Evolutionary conservation across 2,797 vertebrate species (phyloP), one percentile per base, ranked within the genome.

Genomic region (Cygnus olor): DNA sequence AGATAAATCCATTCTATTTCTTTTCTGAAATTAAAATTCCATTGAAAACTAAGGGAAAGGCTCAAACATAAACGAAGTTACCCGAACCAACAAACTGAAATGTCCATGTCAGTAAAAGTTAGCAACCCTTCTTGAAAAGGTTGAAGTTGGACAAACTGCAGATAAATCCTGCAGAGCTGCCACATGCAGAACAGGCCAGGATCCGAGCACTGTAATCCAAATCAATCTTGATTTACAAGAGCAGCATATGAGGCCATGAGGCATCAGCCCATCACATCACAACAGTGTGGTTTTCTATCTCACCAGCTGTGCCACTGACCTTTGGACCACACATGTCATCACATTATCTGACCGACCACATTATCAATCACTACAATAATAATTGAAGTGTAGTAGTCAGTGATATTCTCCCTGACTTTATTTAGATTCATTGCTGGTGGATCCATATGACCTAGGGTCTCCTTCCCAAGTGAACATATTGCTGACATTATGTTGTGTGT

Each of bases 141-240:
- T 40, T 88, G 61, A 80, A 82, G 63, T 10, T 54, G 82, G 58
- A 82, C 64, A 91, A 95, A 64, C 57, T 82, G 63, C 64, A 90
- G 60, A 71, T 53, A 65, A 88, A 56, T 68, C 65, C 68, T 61
- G 36, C 64, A 94, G 71, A 64, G 9, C 27, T 80, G 44, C 44
- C 30, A 25, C 49, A 80, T 40, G 21, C 57, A 90, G 78, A 42
- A 86, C 32, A 54, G 36, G 18, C 57, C 25, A 80, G 77, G 38
- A 86, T 25, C 60, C 54, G 78, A 58, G 57, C 64, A 82, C 56
- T 40, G 80, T 65, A 93, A 80, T 71, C 68, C 57, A 82, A 57
- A 94, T 95, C 51, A 82, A 88, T 93, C 91, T 94, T 95, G 64
- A 68, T 91, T 94, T 90, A 82, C 57, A 77, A 80, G 57, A 90